phyloP scores from a whole-genome alignment of 2,888 invertebrate genomes.

The Caenorhabditis zanzibari region DNA sequence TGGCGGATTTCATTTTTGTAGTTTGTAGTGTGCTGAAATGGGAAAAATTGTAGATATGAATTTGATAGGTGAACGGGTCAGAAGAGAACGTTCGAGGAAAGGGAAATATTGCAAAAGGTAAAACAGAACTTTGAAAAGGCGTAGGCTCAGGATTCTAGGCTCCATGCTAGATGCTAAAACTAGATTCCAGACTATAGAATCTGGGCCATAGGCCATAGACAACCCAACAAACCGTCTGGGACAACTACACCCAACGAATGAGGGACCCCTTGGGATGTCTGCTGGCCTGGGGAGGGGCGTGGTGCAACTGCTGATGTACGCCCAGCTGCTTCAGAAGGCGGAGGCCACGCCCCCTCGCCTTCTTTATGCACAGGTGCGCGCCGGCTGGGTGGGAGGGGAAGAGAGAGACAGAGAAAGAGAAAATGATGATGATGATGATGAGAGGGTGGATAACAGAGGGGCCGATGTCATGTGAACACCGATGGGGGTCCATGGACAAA shows the following conservation, averaged over 20 bases:
- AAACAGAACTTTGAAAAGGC: too few relatives aligned
- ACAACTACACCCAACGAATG: neutral
- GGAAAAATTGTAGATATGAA: too few relatives aligned
- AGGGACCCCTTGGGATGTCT: neutral
- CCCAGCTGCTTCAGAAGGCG: slow-evolving; percentile 41
- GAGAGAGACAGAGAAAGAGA: neutral
- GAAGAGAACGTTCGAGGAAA: too few relatives aligned
- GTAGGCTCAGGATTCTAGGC: too few relatives aligned
- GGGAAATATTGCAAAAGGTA: too few relatives aligned
- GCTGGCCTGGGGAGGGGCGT: neutral
- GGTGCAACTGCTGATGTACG: slow-evolving; percentile 9
- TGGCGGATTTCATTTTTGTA: slow-evolving; percentile 42
- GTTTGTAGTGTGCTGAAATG: too few relatives aligned
- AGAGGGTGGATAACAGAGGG: neutral
- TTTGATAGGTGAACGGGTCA: too few relatives aligned
- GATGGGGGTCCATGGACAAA: slow-evolving; percentile 81
- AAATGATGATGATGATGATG: neutral
- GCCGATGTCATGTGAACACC: slow-evolving; percentile 81
- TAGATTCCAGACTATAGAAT: neutral
- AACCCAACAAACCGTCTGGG: too few relatives aligned
- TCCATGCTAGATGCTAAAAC: too few relatives aligned
- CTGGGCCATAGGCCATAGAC: too few relatives aligned
- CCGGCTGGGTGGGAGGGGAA: slow-evolving; percentile 17
- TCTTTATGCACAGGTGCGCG: slow-evolving; percentile 63
- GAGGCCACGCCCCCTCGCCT: slow-evolving; percentile 38